Base-by-base conservation (phyloP, 1,140 invertebrate species). In the Drosophila funebris region DNA sequence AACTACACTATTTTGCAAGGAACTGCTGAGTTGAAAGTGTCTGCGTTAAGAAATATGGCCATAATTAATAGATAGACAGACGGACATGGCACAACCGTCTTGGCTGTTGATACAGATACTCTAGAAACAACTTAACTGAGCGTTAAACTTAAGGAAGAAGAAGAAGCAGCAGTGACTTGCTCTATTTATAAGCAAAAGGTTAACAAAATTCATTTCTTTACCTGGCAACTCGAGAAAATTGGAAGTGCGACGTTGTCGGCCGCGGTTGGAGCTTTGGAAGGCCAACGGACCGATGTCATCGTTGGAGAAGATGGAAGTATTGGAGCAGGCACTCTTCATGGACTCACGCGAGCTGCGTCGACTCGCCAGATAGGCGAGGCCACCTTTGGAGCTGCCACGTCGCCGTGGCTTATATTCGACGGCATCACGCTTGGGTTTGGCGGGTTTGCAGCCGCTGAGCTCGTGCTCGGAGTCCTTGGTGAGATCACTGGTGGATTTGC, bases 181-280 rank as follows among this genome's bases (percentile, higher is more conserved):
- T 43, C 0, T 27, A 1, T 3, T 67, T 14, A 22, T n/a, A n/a
- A n/a, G n/a, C n/a, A n/a, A n/a, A n/a, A n/a, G n/a, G n/a, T n/a
- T n/a, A n/a, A n/a, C n/a, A n/a, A n/a, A n/a, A n/a, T n/a, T n/a
- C n/a, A n/a, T n/a, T n/a, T n/a, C n/a, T 82, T 92, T 78, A 97
- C 96, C 96, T 92, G 96, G 96, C 75, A 97, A 92, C 91, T 97
- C 96, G n/a, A 97, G 92, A 90, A 97, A 97, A 92, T 97, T 97
- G 0, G 96, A 97, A 2, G 96, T 96, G 54, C 96, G 93, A 4
- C 96, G 92, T 84, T 96, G 96, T 13, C 95, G 93, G 8, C 94
- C 95, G 3, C 96, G 93, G 60, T 94, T 94, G 41, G 95, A 96
- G 64, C 94, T 94, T 76, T 94, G 95, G 82, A 96, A 96, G 53